Conservation (phyloP, 2,888 invertebrate species). For the Caenorhabditis sp. region DNA sequence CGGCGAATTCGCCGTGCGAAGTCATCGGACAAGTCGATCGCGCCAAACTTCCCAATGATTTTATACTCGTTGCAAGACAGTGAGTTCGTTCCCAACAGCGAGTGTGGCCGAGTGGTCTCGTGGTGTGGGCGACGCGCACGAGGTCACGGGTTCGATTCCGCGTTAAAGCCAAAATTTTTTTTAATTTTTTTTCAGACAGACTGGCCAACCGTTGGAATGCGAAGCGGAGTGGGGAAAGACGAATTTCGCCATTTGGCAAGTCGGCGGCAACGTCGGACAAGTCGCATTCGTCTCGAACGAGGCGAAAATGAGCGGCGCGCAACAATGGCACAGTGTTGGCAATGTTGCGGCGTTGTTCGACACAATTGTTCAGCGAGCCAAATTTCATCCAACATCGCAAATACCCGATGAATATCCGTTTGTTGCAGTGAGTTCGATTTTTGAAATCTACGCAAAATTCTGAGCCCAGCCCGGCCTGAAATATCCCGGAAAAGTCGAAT, state of each 20-base stretch:
- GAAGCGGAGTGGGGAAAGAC: constrained; percentile 32
- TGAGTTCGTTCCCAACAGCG: no score
- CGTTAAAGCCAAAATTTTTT: no score
- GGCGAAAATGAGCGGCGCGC: no score
- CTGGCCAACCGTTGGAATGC: constrained; percentile 7
- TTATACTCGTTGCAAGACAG: constrained; percentile 12
- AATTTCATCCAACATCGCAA: constrained; percentile 5
- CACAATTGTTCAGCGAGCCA: not conserved
- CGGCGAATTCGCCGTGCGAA: constrained; percentile 19
- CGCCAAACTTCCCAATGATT: constrained; percentile 14
- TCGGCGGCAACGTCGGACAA: not conserved
- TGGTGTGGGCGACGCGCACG: no score
- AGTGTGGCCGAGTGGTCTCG: no score
- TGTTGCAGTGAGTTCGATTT: constrained; percentile 2
- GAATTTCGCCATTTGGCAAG: constrained; percentile 16
- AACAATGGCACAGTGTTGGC: not conserved
- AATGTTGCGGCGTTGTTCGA: not conserved
- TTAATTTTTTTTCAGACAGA: not conserved
- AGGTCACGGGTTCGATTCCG: not conserved
- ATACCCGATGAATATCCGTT: constrained; percentile 33
- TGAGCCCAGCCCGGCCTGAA: no score
- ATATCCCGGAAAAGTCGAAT: no score
- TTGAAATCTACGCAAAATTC: no score
- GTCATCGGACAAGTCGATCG: constrained; percentile 24
- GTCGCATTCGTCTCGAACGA: not conserved